Evolutionary conservation across 2,888 invertebrate species (phyloP), one percentile per base, ranked within the genome.

Genomic region (Ariolimax columbianus): DNA sequence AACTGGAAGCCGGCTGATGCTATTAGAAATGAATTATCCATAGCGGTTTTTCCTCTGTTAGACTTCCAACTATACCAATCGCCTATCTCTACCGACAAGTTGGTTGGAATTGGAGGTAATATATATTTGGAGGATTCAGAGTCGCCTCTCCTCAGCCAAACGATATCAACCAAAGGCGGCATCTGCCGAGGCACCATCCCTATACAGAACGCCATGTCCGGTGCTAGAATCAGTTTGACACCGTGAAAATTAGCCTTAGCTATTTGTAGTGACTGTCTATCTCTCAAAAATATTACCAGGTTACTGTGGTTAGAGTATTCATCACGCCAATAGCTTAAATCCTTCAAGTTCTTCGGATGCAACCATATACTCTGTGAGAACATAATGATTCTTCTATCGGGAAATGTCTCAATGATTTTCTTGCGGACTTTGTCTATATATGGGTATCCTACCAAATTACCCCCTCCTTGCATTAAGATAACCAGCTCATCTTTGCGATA

Each of bases 391-490:
- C 55, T 47, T 23, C 77, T 79, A 6, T 63, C 30, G 1, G 83
- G 77, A 75, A 88, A 88, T 0, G n/a, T 19, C 2, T 33, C 9
- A 9, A 88, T 82, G 7, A 83, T 40, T 14, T 86, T 75, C 26
- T 59, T 30, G 1, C 86, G 77, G 0, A 84, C 7, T 4, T 11
- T 0, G 59, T 87, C 86, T 7, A 55, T 33, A 9, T 3, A n/a
- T 17, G 51, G 3, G 59, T 88, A 88, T 2, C 87, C 87, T 6
- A 87, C 51, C 9, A 89, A 36, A 63, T 89, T 89, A 0, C 89
- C 89, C 0, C 89, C 89, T 0, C 89, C 89, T n/a, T 89, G 88
- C 40, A 88, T 82, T 3, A 89, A 59, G 23, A 89, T 86, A 9
- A 88, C 86, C 14, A 89, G 63, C 2, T 86, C 83, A 0, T 85